Evolutionary conservation across 2,888 invertebrate genomes (phyloP).

Genomic region (Halictus quadricinctus): DNA sequence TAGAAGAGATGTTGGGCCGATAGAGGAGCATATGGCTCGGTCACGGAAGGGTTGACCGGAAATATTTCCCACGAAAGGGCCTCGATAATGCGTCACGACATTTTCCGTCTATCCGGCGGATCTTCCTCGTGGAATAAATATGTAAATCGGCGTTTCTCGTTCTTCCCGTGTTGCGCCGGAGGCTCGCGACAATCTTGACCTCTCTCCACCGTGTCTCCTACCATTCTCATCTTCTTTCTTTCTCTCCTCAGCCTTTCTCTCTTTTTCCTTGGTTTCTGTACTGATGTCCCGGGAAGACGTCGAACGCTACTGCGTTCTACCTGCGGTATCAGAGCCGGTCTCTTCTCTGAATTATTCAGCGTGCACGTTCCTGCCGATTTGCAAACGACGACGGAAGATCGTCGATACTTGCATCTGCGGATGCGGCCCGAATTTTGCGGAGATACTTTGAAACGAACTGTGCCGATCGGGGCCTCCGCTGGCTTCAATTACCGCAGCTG

Average conservation of each 20-base stretch:
- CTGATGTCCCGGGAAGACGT: constrained; percentile 71
- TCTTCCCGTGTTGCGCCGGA: constrained; percentile 65
- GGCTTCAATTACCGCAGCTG: background rate
- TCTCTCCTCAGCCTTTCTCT: constrained; percentile 11
- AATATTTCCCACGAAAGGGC: constrained; percentile 54
- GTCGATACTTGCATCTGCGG: constrained; percentile 55
- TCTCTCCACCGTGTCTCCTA: constrained; percentile 24
- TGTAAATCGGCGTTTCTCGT: constrained; percentile 78
- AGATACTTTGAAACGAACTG: constrained; percentile 3
- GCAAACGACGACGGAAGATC: constrained; percentile 57
- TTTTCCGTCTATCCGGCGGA: constrained; percentile 73
- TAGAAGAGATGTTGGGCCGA: constrained; percentile 12
- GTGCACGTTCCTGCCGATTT: constrained; percentile 63
- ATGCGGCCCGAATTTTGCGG: constrained; percentile 37
- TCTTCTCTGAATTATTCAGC: constrained; percentile 68
- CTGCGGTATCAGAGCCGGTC: constrained; percentile 67
- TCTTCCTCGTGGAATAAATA: constrained; percentile 80
- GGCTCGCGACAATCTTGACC: constrained; percentile 70
- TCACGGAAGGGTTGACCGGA: constrained; percentile 51
- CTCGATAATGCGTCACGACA: constrained; percentile 71
- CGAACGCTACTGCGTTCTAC: constrained; percentile 67
- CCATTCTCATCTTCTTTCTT: constrained; percentile 24
- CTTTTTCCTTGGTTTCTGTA: constrained; percentile 23
- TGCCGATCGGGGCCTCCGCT: background rate
- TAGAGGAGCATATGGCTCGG: constrained; percentile 39